phyloP scores from a whole-genome alignment of 2,888 invertebrate species.

The Epistrophella euchroma region DNA sequence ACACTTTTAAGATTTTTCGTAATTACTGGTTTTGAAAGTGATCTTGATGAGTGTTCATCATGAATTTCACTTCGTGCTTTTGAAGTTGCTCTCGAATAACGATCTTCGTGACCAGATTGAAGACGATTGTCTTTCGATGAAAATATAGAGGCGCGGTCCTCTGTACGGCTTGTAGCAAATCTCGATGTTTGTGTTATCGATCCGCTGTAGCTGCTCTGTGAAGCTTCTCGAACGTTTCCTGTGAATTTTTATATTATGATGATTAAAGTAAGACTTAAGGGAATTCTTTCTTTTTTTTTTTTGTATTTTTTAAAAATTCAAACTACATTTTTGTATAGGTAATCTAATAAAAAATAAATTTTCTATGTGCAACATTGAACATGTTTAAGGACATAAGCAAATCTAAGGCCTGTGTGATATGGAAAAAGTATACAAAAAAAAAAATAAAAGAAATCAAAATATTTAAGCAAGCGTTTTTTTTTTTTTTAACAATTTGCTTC shows the following conservation, averaged over 20 bases:
- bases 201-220: constrained; percentile 62
- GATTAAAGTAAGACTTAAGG: not conserved
- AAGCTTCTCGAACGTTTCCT: constrained; percentile 60
- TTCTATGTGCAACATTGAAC: constrained; percentile 32
- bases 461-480: constrained; percentile 26
- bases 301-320: not conserved
- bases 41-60: constrained; percentile 78
- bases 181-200: constrained; percentile 61
- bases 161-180: constrained; percentile 49
- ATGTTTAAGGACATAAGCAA: constrained; percentile 35
- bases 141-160: constrained; percentile 63
- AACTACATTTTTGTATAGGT: not conserved
- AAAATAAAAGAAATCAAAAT: constrained; percentile 11
- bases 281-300: not conserved
- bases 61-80: constrained; percentile 65
- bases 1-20: constrained; percentile 90
- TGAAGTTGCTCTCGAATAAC: constrained; percentile 51
- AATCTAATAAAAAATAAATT: constrained; percentile 12
- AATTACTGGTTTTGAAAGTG: constrained; percentile 88
- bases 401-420: constrained; percentile 26
- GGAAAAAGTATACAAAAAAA: not conserved
- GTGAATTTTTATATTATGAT: not conserved
- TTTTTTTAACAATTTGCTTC: constrained; percentile 19
- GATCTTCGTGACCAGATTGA: constrained; percentile 49
- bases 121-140: constrained; percentile 47